Percentiles rank a stretch among this genome's conserved stretches.
These are phyloP conservation scores for Eupithecia pulchellata DNA, from an alignment of 2,888 invertebrate species.

Conservation along the genomic window DNA sequence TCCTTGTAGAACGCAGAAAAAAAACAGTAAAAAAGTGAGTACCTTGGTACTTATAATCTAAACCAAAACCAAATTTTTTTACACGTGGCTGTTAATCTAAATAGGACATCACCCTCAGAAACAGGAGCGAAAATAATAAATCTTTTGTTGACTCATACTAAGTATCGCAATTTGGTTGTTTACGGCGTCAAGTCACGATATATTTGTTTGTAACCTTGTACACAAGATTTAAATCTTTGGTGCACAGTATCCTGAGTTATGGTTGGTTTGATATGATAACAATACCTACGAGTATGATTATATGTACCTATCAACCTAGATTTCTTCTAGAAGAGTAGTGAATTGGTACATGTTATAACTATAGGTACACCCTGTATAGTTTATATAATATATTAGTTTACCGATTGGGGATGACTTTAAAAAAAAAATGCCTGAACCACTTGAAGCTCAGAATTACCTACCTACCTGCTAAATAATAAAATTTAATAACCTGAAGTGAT, in stretches of 20 bases:
- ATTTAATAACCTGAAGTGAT: too few species aligned
- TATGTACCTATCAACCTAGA: not conserved
- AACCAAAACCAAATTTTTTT: not conserved
- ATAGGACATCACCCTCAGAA: constrained; percentile 20
- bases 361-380: not conserved
- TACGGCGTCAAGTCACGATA: constrained; percentile 43
- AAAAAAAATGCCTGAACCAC: not conserved
- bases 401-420: not conserved
- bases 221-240: too few species aligned
- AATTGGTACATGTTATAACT: not conserved
- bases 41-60: too few species aligned
- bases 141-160: constrained; percentile 10
- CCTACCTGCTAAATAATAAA: too few species aligned
- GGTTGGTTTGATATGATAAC: not conserved
- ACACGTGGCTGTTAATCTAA: too few species aligned
- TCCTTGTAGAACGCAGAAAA: too few species aligned
- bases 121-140: constrained; percentile 21
- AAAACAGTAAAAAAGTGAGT: too few species aligned
- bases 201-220: constrained; percentile 4
- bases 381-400: too few species aligned
- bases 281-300: not conserved
- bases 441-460: too few species aligned
- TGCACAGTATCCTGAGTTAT: not conserved
- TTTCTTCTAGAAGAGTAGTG: too few species aligned
- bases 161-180: constrained; percentile 12